Evolutionary conservation across 2,113 vertebrate species (phyloP), one percentile per base, ranked within the genome.

Genomic region (Lasiurus cinereus): DNA sequence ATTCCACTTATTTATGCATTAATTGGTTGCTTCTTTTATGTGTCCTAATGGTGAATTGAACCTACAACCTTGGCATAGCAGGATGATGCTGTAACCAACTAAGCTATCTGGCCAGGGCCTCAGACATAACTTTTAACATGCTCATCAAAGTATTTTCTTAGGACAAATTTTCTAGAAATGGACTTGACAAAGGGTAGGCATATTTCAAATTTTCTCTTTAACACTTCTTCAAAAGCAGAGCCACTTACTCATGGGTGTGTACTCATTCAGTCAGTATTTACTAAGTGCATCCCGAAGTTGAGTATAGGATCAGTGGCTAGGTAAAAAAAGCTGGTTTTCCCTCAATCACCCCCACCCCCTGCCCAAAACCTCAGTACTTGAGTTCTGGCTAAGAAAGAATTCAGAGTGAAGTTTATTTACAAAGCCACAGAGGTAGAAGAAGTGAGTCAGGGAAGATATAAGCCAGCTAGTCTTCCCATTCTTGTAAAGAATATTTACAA

Each of bases 171-270:
- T 33, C 74, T 83, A 33, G 31, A 72, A 59, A 69, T 74, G 36
- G 77, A 72, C 85, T 66, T 77, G 76, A n/a, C 67, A 59, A 52
- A 91, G 33, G 8, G 21, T 46, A 18, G 50, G 19, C 19, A 27
- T 18, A 36, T 33, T 76, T 77, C 24, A 70, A 0, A 11, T 39
- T 77, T 80, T 66, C 16, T 11, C 16, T 11, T 39, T 39, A 52
- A 16, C 16, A 3, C 1, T 0, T 74, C 43, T 76, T 70, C 93
- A 91, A 84, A 88, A 88, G n/a, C 16, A 66, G 31, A 72, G 33
- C 27, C 3, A 1, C 46, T 52, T 54, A 29, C 39, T 50, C 19
- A 1, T 10, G 39, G 43, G 31, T 31, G 6, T 1, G 0, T 21
- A 4, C 52, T 64, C 9, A 13, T 14, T 69, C 13, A 52, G 80